Percentiles rank a stretch among this genome's conserved stretches.
Evolutionary conservation across 2,888 invertebrate species (phyloP).

Genomic region (Ormyrus nitidulus): DNA sequence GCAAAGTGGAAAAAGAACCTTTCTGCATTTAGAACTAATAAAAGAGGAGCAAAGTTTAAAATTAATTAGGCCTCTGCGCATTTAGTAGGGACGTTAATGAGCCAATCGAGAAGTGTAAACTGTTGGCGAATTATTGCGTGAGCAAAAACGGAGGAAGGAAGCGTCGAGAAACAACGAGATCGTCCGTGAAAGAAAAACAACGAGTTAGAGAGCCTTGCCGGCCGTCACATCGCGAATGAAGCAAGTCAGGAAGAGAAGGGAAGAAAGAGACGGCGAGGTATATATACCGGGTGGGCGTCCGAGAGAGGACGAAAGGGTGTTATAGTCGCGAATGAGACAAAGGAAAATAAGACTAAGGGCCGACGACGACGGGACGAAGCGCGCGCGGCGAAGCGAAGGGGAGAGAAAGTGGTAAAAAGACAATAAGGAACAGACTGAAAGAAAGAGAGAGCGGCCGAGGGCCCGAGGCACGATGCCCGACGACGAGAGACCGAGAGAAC

Average conservation of each 20-base stretch:
- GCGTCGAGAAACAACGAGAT: neutral
- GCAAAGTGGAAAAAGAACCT: too few relatives aligned
- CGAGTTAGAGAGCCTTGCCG: neutral
- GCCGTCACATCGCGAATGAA: neutral
- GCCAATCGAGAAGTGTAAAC: too few relatives aligned
- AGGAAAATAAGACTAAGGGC: slow-evolving; percentile 63
- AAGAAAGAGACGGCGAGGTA: slow-evolving; percentile 34
- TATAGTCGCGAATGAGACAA: slow-evolving; percentile 62
- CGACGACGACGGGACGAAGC: slow-evolving; percentile 20
- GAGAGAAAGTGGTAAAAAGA: slow-evolving; percentile 46
- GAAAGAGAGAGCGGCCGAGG: slow-evolving; percentile 6
- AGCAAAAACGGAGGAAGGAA: neutral
- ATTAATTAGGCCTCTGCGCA: too few relatives aligned
- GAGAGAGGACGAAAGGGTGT: slow-evolving; percentile 56
- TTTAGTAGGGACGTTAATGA: too few relatives aligned
- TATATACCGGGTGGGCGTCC: slow-evolving; percentile 36
- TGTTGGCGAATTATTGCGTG: neutral
- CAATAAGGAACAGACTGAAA: slow-evolving; percentile 32
- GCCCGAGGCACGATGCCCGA: neutral
- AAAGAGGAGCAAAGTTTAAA: too few relatives aligned
- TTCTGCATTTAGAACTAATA: too few relatives aligned
- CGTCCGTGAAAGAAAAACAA: neutral
- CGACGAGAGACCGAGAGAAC: slow-evolving; percentile 1
- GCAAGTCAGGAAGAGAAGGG: neutral
- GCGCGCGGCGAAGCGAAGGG: slow-evolving; percentile 10